phyloP scores from a whole-genome alignment of 2,113 vertebrate species.

The Furnarius figulus region DNA sequence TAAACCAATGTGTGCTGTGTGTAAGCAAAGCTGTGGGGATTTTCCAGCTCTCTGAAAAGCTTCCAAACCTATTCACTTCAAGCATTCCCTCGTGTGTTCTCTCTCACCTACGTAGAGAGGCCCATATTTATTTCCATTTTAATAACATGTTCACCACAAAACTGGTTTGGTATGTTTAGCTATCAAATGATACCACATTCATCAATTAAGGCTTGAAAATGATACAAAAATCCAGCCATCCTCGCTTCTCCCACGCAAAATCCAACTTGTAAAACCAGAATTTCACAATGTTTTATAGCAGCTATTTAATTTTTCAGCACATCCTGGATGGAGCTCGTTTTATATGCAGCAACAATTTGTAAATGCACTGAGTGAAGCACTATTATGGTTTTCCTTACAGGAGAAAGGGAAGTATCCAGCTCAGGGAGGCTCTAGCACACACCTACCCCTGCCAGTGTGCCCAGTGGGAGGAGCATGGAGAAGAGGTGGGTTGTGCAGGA shows the following conservation, averaged over 20 bases:
- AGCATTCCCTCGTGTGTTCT: neutral
- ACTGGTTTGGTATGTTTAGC: neutral
- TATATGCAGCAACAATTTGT: neutral
- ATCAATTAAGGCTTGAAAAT: neutral
- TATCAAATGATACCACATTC: neutral
- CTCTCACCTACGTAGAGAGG: neutral
- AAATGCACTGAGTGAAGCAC: neutral
- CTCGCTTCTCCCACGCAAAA: neutral
- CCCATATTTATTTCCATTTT: neutral
- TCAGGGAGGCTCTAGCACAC: neutral
- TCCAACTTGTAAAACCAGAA: neutral
- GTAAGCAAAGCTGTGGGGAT: neutral
- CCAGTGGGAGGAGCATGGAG: neutral
- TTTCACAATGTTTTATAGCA: neutral
- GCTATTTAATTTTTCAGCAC: neutral
- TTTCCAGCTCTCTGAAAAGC: neutral
- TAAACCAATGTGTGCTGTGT: neutral
- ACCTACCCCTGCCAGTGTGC: neutral
- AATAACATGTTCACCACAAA: neutral
- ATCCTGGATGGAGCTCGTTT: neutral
- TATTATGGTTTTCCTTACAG: neutral
- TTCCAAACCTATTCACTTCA: neutral
- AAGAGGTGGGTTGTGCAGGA: neutral
- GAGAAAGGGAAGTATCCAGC: neutral
- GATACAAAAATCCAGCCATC: neutral